Percentiles rank a stretch among this genome's conserved stretches.
Conservation (phyloP, 2,113 vertebrate genomes). For the Microtus montanus region DNA sequence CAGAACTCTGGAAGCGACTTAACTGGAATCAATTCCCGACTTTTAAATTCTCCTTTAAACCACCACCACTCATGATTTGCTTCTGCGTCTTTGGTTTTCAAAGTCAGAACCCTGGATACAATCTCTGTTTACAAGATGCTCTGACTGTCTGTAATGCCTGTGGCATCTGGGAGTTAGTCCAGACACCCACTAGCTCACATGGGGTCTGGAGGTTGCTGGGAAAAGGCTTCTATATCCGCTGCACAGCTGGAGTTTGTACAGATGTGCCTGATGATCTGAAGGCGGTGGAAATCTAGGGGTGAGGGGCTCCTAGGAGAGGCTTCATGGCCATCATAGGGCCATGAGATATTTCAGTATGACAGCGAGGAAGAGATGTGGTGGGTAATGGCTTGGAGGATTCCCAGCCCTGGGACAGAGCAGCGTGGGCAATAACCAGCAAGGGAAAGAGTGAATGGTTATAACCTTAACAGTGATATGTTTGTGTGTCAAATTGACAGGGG, state of each 20-base stretch:
- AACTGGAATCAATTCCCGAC: not conserved
- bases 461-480: too few relatives aligned
- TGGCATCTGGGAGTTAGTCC: slow-evolving; percentile 4
- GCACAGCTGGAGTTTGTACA: not conserved
- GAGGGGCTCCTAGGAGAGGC: not conserved
- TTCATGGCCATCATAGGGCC: not conserved
- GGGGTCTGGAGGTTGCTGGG: not conserved
- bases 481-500: too few relatives aligned
- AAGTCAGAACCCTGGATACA: not conserved
- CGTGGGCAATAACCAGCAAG: not conserved
- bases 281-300: not conserved
- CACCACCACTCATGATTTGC: not conserved
- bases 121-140: not conserved
- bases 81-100: not conserved
- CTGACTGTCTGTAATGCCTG: not conserved
- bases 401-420: not conserved
- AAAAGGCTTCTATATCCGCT: not conserved
- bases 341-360: not conserved
- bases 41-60: slow-evolving; percentile 6
- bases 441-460: not conserved
- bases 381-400: not conserved
- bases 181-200: not conserved
- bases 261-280: not conserved
- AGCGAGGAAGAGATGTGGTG: not conserved
- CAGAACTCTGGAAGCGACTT: slow-evolving; percentile 27